Base-by-base conservation (phyloP, 2,113 vertebrate genomes). In the Centropristis striata region DNA sequence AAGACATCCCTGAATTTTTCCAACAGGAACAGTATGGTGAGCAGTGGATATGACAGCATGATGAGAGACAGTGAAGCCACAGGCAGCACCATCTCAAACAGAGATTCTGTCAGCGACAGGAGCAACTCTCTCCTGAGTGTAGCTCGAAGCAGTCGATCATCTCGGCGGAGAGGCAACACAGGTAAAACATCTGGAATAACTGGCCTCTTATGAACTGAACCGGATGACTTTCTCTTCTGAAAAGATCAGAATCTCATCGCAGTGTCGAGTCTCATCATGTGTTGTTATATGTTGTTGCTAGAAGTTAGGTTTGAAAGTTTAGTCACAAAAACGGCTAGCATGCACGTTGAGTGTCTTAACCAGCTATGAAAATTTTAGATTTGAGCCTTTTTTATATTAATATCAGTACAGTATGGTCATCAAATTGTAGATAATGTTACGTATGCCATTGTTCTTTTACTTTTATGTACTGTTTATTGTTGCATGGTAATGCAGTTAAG, bases 31-130 rank as follows among this genome's bases (percentile, higher is more conserved):
- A 99, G 98, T 63, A 16, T 82, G 71, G 90, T 94, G 72, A 95
- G 91, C 95, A 99, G 98, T 0, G 97, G 98, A 12, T 99, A 99
- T 0, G 97, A 97, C 90, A 99, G 98, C 93, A 95, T 98, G 95
- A 90, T 97, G 64, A 94, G 97, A 59, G 98, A 99, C 94, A 97
- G 98, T 1, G 97, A 99, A 89, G 97, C 96, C 1, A 97, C 97
- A 0, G 96, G 95, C 7, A 98, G 98, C 0, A 93, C 95, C n/a
- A 95, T 95, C 15, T 99, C 97, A 0, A 96, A 95, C 91, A 95
- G 97, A 87, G 96, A 96, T 83, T 98, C 97, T 0, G 83, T 91
- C 4, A 95, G 96, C 0, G 90, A 97, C 69, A 86, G 96, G 67
- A 94, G 91, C 58, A 64, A 80, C 58, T 92, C 90, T 9, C 79